These are phyloP conservation scores for Didymodactylos carnosus DNA, from an alignment of 2,888 invertebrate genomes.

Conservation along the genomic window DNA sequence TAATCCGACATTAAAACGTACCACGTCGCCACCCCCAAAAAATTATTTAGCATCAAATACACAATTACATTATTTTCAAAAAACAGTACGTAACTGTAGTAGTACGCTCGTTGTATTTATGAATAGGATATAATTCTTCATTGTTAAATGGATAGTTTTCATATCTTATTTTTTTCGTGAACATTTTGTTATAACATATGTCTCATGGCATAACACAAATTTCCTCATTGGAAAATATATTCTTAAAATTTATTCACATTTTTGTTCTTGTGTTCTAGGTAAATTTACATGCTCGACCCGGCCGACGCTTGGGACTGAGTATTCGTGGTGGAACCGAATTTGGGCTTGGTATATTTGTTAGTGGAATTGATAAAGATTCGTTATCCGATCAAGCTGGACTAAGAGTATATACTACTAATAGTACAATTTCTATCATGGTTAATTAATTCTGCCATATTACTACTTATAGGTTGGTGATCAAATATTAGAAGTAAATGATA, in stretches of 20 bases:
- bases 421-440: too few relatives aligned
- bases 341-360: constrained; percentile 80
- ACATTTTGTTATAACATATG: too few relatives aligned
- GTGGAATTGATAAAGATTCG: constrained; percentile 77
- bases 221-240: too few relatives aligned
- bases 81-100: too few relatives aligned
- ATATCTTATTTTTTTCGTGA: too few relatives aligned
- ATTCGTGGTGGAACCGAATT: constrained; percentile 83
- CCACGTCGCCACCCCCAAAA: not conserved
- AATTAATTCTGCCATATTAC: too few relatives aligned
- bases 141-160: too few relatives aligned
- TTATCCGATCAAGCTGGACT: constrained; percentile 68
- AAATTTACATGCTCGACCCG: constrained; percentile 27
- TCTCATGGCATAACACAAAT: too few relatives aligned
- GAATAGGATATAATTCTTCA: too few relatives aligned
- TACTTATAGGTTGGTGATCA: constrained; percentile 90
- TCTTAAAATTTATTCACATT: too few relatives aligned
- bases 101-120: too few relatives aligned
- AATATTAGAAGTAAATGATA: constrained; percentile 76
- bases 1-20: not conserved
- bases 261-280: constrained; percentile 23
- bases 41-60: not conserved
- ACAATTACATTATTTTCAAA: not conserved
- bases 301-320: constrained; percentile 69
- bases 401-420: too few relatives aligned